Evolutionary conservation across 2,113 vertebrate species (phyloP), one percentile per base, ranked within the genome.

Genomic region (Chaetodon trifascialis): DNA sequence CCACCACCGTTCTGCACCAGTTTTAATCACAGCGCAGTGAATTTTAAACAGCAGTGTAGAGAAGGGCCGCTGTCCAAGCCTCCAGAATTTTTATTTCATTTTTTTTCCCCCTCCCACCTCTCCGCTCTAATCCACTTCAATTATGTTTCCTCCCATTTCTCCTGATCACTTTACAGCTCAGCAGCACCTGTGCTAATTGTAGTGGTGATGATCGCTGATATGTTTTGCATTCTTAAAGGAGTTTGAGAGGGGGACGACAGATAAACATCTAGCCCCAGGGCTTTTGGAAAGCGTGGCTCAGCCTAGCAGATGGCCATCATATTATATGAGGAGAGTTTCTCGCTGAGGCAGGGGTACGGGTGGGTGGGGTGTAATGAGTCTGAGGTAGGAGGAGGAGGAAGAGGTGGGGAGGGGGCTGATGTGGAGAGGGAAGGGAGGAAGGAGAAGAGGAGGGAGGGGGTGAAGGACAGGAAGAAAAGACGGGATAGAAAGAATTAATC

Each of bases 231-330:
- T 90, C 92, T 93, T 94, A 93, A 93, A 94, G 89, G 90, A 92
- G 90, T 93, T 92, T 89, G 89, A 82, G 85, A 89, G 79, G 75
- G 76, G 88, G 86, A 83, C 66, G 86, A 91, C 89, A 91, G 92
- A 94, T 94, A 95, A 95, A 95, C 92, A 94, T 93, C 90, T 56
- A 71, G 91, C 93, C 91, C 67, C 65, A 30, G 89, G 93, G 89
- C 91, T 90, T 93, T 92, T 88, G 90, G 89, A 89, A 92, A 92
- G 91, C 76, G 81, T 64, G 86, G 93, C 93, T 91, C 92, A 91
- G 92, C 87, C 88, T 77, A 94, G 92, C 94, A 95, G 94, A 94
- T 95, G 94, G 94, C 93, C 92, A 93, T 93, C 91, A 89, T 93
- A 93, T 94, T 90, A 93, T 93, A 90, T 25, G 86, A 91, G 89